Evolutionary conservation across 1,140 invertebrate genomes (phyloP).

Genomic region (Melitaea cinxia): DNA sequence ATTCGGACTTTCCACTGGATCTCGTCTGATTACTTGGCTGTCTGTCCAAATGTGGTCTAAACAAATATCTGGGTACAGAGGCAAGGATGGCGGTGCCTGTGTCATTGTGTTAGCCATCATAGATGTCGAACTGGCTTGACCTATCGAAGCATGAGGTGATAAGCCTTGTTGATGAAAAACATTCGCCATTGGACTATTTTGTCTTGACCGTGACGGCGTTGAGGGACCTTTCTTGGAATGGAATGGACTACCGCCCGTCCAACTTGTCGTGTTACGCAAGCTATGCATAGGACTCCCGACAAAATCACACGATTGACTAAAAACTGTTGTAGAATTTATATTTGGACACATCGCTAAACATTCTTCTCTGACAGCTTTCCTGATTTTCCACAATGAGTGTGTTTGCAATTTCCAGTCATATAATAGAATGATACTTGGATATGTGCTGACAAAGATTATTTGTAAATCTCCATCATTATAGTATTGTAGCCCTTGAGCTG

Average conservation of each 20-base stretch:
- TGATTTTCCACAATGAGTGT: slow-evolving; percentile 91
- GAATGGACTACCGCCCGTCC: slow-evolving; percentile 65
- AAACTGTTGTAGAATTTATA: slow-evolving; percentile 73
- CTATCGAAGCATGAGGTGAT: slow-evolving; percentile 75
- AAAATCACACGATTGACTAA: slow-evolving; percentile 79
- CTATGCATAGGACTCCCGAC: slow-evolving; percentile 65
- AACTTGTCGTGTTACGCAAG: slow-evolving; percentile 58
- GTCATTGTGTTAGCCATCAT: slow-evolving; percentile 63
- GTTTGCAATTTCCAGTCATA: slow-evolving; percentile 89
- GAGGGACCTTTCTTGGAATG: slow-evolving; percentile 55
- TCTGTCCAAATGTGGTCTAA: slow-evolving; percentile 95
- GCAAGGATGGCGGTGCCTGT: slow-evolving; percentile 82
- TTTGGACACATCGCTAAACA: slow-evolving; percentile 82
- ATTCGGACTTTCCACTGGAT: slow-evolving; percentile 74
- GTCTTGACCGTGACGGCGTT: slow-evolving; percentile 75
- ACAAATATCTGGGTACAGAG: slow-evolving; percentile 91
- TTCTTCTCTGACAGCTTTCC: slow-evolving; percentile 89
- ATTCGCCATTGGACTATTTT: slow-evolving; percentile 85
- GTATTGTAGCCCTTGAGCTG: slow-evolving; percentile 81
- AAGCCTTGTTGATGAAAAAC: slow-evolving; percentile 74
- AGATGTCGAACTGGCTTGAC: slow-evolving; percentile 73
- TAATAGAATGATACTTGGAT: slow-evolving; percentile 84
- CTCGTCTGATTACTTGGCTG: slow-evolving; percentile 81
- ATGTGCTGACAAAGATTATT: slow-evolving; percentile 80
- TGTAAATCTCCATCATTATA: slow-evolving; percentile 79